A percentile compares a stretch with the other conserved stretches of the same genome.
These are phyloP conservation scores for Syrmaticus mikado DNA, from an alignment of 2,113 vertebrate genomes.

Conservation along the genomic window DNA sequence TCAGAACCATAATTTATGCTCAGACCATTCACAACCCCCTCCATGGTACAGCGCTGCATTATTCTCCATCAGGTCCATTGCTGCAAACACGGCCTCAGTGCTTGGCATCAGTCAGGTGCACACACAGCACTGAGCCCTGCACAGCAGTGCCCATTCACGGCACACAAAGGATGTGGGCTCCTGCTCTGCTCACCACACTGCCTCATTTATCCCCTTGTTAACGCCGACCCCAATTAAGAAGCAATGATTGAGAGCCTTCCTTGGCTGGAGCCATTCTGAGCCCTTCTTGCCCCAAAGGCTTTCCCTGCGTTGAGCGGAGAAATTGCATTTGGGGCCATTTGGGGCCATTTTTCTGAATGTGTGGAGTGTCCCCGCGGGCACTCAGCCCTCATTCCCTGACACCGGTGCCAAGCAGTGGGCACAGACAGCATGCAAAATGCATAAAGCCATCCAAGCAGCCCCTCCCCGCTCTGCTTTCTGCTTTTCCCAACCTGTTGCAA, in stretches of 20 bases:
- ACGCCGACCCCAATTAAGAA: slow-evolving; percentile 43
- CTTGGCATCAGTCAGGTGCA: slow-evolving; percentile 32
- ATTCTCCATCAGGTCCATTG: not conserved
- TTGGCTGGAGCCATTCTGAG: not conserved
- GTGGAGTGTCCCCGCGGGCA: not conserved
- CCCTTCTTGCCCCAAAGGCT: slow-evolving; percentile 23
- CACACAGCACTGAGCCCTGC: not conserved
- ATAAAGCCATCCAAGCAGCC: not conserved
- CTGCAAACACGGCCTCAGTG: not conserved
- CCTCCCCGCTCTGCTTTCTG: not conserved
- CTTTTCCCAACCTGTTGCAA: not conserved
- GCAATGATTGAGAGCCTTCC: not conserved
- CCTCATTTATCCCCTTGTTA: slow-evolving; percentile 45
- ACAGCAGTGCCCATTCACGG: not conserved
- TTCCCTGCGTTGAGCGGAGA: not conserved
- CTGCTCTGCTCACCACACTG: not conserved
- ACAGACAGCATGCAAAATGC: no score
- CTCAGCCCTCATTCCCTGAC: not conserved
- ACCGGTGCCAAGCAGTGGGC: no score
- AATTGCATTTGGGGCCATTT: not conserved
- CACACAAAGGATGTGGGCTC: not conserved
- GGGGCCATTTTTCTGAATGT: slow-evolving; percentile 13
- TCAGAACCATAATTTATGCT: slow-evolving; percentile 51
- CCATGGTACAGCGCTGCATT: not conserved
- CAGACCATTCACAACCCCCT: not conserved